A percentile compares a stretch with the other conserved stretches of the same genome.
Evolutionary conservation across 2,113 vertebrate species (phyloP).

Genomic region (Australoheros scitulus): DNA sequence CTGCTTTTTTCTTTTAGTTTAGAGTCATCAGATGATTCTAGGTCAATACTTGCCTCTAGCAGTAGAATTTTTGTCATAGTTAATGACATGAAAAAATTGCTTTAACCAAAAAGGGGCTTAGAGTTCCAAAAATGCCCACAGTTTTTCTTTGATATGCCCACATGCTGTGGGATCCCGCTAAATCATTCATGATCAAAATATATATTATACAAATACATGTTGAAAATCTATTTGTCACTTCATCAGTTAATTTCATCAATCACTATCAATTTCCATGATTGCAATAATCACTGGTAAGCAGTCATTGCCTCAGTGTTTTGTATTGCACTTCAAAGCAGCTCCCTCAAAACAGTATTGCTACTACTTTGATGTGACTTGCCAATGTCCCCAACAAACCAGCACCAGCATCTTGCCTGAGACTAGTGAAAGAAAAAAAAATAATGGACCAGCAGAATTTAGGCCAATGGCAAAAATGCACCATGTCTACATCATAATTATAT

Average conservation of each 20-base stretch:
- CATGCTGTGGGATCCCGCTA: constrained; percentile 34
- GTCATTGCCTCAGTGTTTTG: constrained; percentile 23
- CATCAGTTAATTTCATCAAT: constrained; percentile 31
- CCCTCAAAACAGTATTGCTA: constrained; percentile 6
- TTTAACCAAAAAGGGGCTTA: constrained; percentile 27
- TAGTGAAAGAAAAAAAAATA: constrained; percentile 5
- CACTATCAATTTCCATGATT: not conserved
- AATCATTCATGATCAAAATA: constrained; percentile 37
- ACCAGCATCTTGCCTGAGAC: not conserved
- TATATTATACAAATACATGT: constrained; percentile 10
- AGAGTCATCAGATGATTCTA: constrained; percentile 53
- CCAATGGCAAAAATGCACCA: not conserved
- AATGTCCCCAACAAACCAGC: constrained; percentile 12
- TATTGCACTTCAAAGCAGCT: constrained; percentile 34
- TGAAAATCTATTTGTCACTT: constrained; percentile 22
- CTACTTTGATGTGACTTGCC: constrained; percentile 37
- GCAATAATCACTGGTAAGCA: constrained; percentile 7
- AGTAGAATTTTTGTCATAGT: constrained; percentile 47
- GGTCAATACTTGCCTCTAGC: constrained; percentile 50
- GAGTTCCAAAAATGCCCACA: constrained; percentile 25
- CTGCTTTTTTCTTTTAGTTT: constrained; percentile 33
- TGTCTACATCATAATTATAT: not conserved
- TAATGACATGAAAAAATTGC: constrained; percentile 41
- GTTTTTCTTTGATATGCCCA: constrained; percentile 51
- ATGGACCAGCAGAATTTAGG: not conserved